These are phyloP conservation scores for Brachionichthys hirsutus DNA, from an alignment of 2,113 vertebrate species.

Conservation along the genomic window DNA sequence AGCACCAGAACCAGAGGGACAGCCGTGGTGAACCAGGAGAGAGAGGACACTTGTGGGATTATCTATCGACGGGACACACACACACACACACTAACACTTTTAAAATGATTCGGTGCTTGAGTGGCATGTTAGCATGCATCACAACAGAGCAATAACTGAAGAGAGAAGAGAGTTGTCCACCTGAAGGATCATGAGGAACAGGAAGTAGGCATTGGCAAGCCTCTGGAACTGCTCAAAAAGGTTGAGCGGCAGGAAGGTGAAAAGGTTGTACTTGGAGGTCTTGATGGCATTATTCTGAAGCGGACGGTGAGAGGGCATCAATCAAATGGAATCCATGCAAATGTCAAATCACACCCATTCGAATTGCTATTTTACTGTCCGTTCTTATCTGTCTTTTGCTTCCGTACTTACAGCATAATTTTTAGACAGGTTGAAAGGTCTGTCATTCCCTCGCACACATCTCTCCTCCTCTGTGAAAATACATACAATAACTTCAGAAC, in stretches of 20 bases:
- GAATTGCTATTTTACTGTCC: too few species aligned
- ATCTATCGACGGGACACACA: slow-evolving; percentile 76
- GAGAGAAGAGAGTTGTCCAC: slow-evolving; percentile 56
- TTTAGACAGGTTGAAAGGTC: slow-evolving; percentile 82
- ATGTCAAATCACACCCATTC: background rate
- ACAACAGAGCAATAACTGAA: background rate
- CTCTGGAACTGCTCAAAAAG: slow-evolving; percentile 94
- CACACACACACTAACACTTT: background rate
- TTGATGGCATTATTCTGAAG: slow-evolving; percentile 89
- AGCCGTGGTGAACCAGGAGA: slow-evolving; percentile 93
- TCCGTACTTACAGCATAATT: slow-evolving; percentile 85
- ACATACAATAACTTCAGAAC: background rate
- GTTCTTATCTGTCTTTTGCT: slow-evolving; percentile 16
- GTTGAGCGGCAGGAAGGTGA: slow-evolving; percentile 94
- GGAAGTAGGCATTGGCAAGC: slow-evolving; percentile 94
- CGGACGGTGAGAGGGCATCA: slow-evolving; percentile 19
- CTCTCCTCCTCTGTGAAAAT: slow-evolving; percentile 80
- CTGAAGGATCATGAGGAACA: slow-evolving; percentile 89
- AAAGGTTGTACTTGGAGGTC: slow-evolving; percentile 90
- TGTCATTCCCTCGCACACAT: slow-evolving; percentile 85
- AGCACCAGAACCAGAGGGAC: slow-evolving; percentile 89
- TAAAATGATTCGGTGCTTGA: background rate
- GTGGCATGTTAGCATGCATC: background rate
- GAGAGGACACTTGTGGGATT: slow-evolving; percentile 90
- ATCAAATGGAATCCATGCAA: background rate